Conservation (phyloP, 2,113 vertebrate species). For the Scomber colias region DNA sequence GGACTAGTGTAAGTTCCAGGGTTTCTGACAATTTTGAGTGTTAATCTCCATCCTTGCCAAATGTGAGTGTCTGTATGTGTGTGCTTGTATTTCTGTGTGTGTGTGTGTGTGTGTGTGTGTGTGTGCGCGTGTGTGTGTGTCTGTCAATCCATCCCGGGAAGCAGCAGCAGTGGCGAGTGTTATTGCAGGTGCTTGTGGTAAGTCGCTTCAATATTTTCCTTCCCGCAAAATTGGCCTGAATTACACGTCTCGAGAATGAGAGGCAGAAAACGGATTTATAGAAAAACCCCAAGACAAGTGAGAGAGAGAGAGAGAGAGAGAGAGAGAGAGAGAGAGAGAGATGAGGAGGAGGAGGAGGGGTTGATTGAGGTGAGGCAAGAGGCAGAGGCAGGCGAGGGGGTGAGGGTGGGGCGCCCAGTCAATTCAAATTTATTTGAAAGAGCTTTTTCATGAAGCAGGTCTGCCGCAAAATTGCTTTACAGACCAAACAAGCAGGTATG, state of each 20-base stretch:
- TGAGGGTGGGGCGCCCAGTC: slow-evolving; percentile 16
- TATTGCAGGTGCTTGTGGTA: background rate
- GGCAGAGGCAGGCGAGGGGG: background rate
- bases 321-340: too few species aligned
- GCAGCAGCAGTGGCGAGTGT: background rate
- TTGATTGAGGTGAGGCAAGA: slow-evolving; percentile 39
- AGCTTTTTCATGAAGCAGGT: slow-evolving; percentile 8
- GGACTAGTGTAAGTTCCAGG: slow-evolving; percentile 2
- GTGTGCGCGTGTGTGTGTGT: background rate
- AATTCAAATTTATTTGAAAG: slow-evolving; percentile 50
- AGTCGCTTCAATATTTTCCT: slow-evolving; percentile 20
- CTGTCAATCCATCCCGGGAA: background rate
- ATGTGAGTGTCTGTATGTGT: too few species aligned
- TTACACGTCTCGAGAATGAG: slow-evolving; percentile 13
- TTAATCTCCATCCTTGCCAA: slow-evolving; percentile 1
- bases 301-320: background rate
- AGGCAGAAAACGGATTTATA: slow-evolving; percentile 51
- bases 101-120: too few species aligned
- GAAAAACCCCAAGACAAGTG: background rate
- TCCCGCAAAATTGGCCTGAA: slow-evolving; percentile 33
- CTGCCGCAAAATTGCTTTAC: slow-evolving; percentile 41
- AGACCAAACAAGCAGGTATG: slow-evolving; percentile 23
- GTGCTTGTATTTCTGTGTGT: background rate
- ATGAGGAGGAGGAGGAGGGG: background rate
- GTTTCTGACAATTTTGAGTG: background rate